Evolutionary conservation across 2,113 vertebrate species (phyloP), one percentile per base, ranked within the genome.

Genomic region (Dicentrarchus labrax): DNA sequence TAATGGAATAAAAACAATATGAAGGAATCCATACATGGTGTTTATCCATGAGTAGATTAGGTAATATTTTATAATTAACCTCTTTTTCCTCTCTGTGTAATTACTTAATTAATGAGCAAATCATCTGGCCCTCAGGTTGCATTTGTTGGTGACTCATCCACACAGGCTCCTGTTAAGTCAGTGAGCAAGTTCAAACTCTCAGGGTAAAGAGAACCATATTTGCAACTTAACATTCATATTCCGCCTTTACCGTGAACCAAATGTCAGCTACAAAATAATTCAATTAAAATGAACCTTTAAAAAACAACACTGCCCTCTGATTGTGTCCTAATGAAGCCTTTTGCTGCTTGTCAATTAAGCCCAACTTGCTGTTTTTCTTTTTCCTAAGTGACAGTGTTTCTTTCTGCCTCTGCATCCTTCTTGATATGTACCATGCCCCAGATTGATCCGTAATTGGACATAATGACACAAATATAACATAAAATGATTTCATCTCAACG

Each of bases 51-150:
- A 72, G 51, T 43, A 70, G 76, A 90, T 86, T 68, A 79, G 80
- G 57, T 67, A 82, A 83, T 86, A 86, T 71, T 86, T 82, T 67
- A 67, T 77, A 79, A 86, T 89, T 83, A 87, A 86, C 87, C 84
- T 85, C 17, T 59, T 71, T 76, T 84, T 61, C 69, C 67, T 85
- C 66, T 43, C 68, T 72, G 66, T 78, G 82, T 91, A 90, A 91
- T 90, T 47, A 74, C 69, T 76, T 89, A 87, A 90, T 91, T 93
- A 91, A 87, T 83, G 67, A 91, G 78, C 68, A 73, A 80, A 91
- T 86, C 75, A 78, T 83, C 72, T 41, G 78, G 82, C 65, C 80
- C 62, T 84, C 61, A 30, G 82, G 85, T 81, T 82, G 76, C 70
- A 76, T 80, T 66, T 87, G 61, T 53, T 83, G 60, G 76, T 87